These are phyloP conservation scores for Hybos culiciformis DNA, from an alignment of 2,888 invertebrate genomes.

Conservation along the genomic window DNA sequence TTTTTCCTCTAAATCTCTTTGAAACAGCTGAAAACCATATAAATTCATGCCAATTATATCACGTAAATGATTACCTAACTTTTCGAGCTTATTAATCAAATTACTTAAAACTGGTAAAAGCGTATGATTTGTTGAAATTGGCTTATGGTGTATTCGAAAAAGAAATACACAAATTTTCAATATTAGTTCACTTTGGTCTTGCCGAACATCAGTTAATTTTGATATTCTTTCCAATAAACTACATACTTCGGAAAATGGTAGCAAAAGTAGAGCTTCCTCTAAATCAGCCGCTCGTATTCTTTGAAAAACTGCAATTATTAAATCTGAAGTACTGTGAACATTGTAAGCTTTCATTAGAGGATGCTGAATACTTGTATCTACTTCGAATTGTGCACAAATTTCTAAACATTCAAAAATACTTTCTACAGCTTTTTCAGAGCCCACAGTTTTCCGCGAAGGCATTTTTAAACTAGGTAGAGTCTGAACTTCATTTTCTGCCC, in stretches of 20 bases:
- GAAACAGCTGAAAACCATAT: conserved; percentile 63
- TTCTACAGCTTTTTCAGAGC: conserved; percentile 52
- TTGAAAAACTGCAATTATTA: conserved; percentile 63
- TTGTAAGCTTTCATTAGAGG: conserved; percentile 71
- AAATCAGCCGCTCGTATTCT: conserved; percentile 78
- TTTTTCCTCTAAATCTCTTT: conserved; percentile 58
- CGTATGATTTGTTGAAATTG: conserved; percentile 58
- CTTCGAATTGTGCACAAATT: conserved; percentile 48
- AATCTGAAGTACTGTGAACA: conserved; percentile 59
- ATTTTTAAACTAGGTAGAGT: conserved; percentile 63
- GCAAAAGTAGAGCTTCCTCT: conserved; percentile 72
- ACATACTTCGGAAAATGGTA: conserved; percentile 72
- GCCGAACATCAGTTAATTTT: conserved; percentile 46
- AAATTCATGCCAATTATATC: conserved; percentile 76
- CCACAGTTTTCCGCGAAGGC: conserved; percentile 61
- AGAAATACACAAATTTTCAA: conserved; percentile 65
- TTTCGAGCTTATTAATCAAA: conserved; percentile 23
- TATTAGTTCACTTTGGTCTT: conserved; percentile 62
- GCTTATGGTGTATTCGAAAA: conserved; percentile 60
- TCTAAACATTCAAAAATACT: conserved; percentile 82
- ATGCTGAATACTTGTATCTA: conserved; percentile 41
- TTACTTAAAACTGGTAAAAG: conserved; percentile 38
- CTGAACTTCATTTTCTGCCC: conserved; percentile 53
- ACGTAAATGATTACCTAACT: conserved; percentile 37
- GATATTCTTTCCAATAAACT: conserved; percentile 63